phyloP scores from a whole-genome alignment of 2,113 vertebrate genomes.

The Macaca mulatta region DNA sequence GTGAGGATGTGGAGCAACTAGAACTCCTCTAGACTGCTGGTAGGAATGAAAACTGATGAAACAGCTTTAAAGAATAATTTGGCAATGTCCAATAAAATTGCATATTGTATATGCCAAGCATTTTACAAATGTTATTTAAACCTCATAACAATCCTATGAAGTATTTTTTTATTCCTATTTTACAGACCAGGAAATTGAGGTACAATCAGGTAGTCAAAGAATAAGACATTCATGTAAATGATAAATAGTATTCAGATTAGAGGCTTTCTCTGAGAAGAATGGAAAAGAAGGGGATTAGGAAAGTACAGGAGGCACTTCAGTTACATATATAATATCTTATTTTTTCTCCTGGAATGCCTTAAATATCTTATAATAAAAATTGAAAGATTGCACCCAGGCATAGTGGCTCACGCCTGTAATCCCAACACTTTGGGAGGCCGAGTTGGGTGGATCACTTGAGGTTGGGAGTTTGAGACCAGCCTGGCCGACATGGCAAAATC shows the following conservation, averaged over 20 bases:
- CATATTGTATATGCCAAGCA: background rate
- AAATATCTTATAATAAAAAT: constrained; percentile 14
- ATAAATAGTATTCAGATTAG: background rate
- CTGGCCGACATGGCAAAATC: too few relatives aligned
- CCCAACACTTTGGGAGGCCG: too few relatives aligned
- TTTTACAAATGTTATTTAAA: constrained; percentile 3
- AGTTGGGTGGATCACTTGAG: too few relatives aligned
- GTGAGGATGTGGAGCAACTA: background rate
- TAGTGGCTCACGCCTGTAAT: too few relatives aligned
- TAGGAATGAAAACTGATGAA: background rate
- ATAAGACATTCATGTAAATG: background rate
- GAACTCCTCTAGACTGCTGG: background rate
- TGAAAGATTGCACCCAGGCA: background rate
- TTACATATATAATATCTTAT: background rate
- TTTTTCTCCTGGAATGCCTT: background rate
- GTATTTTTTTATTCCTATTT: background rate
- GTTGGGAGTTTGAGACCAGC: too few relatives aligned
- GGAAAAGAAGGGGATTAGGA: background rate
- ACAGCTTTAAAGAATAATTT: background rate
- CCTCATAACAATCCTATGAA: background rate
- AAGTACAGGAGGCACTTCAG: background rate
- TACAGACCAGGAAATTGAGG: background rate
- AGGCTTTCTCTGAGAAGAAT: background rate
- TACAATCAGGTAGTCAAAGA: constrained; percentile 18
- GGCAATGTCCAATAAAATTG: background rate